Conservation (phyloP, 2,797 vertebrate genomes). For the Ctenosaura bakeri region DNA sequence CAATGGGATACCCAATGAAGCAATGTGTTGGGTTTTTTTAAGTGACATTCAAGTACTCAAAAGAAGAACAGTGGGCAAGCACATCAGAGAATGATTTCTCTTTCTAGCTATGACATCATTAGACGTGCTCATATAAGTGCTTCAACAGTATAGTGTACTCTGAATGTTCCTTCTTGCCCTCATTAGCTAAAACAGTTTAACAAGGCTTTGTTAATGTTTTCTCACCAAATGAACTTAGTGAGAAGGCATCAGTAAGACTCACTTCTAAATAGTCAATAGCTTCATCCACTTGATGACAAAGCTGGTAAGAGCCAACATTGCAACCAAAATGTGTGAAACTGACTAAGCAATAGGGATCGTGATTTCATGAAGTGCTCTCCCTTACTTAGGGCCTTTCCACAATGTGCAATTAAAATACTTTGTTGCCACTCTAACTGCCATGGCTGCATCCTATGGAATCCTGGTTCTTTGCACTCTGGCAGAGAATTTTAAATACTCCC, state of each 20-base stretch:
- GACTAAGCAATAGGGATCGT: neutral
- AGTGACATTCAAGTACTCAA: slow-evolving; percentile 53
- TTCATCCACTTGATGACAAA: neutral
- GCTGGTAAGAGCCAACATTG: too few species aligned
- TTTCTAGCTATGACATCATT: slow-evolving; percentile 65
- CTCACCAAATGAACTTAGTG: neutral
- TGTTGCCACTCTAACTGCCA: neutral
- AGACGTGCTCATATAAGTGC: slow-evolving; percentile 39
- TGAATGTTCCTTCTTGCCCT: slow-evolving; percentile 35
- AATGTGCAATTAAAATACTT: neutral
- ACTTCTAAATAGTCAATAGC: neutral
- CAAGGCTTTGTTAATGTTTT: neutral
- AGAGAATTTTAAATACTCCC: too few species aligned
- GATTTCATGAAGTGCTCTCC: neutral
- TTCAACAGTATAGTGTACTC: slow-evolving; percentile 48
- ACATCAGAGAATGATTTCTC: slow-evolving; percentile 59
- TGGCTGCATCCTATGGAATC: too few species aligned
- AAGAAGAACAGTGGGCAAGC: slow-evolving; percentile 54
- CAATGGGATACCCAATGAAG: slow-evolving; percentile 57
- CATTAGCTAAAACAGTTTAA: slow-evolving; percentile 15
- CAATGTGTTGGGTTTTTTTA: slow-evolving; percentile 62
- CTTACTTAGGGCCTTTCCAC: neutral
- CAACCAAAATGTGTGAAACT: neutral
- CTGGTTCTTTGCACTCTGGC: too few species aligned
- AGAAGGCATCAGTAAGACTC: neutral